These are phyloP conservation scores for Dryococelus australis DNA, from an alignment of 2,888 invertebrate genomes.

Conservation along the genomic window DNA sequence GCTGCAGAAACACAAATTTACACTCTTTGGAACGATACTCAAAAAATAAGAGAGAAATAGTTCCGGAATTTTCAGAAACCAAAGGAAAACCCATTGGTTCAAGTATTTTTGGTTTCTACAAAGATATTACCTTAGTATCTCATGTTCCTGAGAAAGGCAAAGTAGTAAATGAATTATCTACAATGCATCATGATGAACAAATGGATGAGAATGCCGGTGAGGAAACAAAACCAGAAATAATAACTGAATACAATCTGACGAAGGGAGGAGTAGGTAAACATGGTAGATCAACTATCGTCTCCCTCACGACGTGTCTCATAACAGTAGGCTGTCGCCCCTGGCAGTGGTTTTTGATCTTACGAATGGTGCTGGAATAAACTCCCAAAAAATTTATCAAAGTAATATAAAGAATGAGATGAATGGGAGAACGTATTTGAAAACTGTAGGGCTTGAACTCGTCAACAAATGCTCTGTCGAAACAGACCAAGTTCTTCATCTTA, in stretches of 20 bases:
- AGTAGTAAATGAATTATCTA: background rate
- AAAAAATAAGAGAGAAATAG: constrained; percentile 48
- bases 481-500: too few species aligned
- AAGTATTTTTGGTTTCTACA: too few species aligned
- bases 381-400: background rate
- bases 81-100: too few species aligned
- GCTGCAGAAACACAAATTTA: background rate
- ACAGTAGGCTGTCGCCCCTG: background rate
- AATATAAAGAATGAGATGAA: too few species aligned
- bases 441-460: too few species aligned
- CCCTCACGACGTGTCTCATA: too few species aligned
- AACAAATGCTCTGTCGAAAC: too few species aligned
- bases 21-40: constrained; percentile 46
- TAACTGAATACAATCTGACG: background rate
- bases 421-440: too few species aligned
- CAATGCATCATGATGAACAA: background rate
- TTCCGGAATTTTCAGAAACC: background rate
- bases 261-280: constrained; percentile 11
- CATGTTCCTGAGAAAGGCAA: constrained; percentile 48
- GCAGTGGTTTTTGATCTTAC: background rate
- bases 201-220: background rate
- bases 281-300: background rate
- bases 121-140: constrained; percentile 46
- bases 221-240: background rate
- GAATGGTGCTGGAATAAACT: background rate